Evolutionary conservation across 2,888 invertebrate genomes (phyloP), one percentile per base, ranked within the genome.

Genomic region (Eristalis tenax): DNA sequence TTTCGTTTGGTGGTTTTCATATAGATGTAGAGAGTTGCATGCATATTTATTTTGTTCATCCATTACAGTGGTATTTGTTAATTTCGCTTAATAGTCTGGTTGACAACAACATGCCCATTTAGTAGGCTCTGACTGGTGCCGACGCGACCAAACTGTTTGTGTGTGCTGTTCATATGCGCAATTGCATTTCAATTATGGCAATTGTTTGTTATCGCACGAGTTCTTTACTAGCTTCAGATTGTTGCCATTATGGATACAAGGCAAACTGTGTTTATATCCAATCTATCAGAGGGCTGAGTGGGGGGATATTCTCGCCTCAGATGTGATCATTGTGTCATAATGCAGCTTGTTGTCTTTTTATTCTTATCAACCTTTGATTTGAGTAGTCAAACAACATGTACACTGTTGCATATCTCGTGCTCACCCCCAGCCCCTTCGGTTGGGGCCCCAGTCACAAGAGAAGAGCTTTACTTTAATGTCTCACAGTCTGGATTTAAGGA

Each of bases 171-270:
- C 77, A 88, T 88, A 85, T 80, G 83, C 78, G 77, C 88, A 85
- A 83, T 88, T 88, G 88, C 85, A 86, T 89, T 89, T 88, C 89
- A 89, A 89, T 89, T 88, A 82, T 77, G 84, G 63, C 86, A 79
- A 77, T 86, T 80, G 83, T 83, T 86, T 70, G 84, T 81, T 82
- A 82, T 82, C 70, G 69, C 82, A 68, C 73, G 68, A 74, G 66
- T 65, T 73, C 43, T 64, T 32, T n/a, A n/a, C 43, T 43, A 18
- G 18, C 50, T 59, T 59, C 26, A 59, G 59, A 59, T 59, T 59
- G 50, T 50, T 50, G 50, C 18, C 23, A 57, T 22, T 61, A 71
- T 71, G 43, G 70, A 70, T 70, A 57, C 70, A 56, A 57, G 35
- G 57, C 1, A 3, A 13, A 38, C 13, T 38, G 38, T 38, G 13